Percentiles rank a stretch among this genome's conserved stretches.
Evolutionary conservation across 2,113 vertebrate genomes (phyloP).

Genomic region (Illadopsis cleaveri): DNA sequence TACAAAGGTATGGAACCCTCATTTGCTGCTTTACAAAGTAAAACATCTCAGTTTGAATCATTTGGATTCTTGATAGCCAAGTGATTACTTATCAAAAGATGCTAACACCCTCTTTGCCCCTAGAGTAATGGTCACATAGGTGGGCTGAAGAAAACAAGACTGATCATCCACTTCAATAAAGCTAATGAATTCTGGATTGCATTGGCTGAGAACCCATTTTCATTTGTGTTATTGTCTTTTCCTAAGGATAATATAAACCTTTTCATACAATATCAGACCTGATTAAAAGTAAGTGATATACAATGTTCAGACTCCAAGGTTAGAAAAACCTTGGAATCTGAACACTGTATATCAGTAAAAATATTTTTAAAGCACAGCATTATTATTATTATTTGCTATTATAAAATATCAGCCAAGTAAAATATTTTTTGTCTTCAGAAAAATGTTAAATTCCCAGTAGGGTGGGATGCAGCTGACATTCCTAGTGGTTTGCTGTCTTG

Average conservation of each 20-base stretch:
- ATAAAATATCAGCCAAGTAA: neutral
- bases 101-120: neutral
- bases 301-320: neutral
- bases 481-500: constrained; percentile 4
- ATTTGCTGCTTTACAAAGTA: neutral
- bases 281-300: neutral
- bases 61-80: neutral
- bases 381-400: neutral
- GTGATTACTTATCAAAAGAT: neutral
- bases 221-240: neutral
- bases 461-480: neutral
- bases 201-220: neutral
- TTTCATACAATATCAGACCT: neutral
- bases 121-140: neutral
- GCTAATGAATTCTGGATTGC: neutral
- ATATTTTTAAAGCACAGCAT: neutral
- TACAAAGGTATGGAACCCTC: neutral
- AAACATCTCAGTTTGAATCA: neutral
- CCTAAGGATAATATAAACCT: neutral
- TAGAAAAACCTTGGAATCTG: neutral
- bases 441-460: neutral
- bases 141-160: neutral
- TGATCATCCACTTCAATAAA: neutral
- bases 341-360: too few species aligned
- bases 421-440: constrained; percentile 25